These are phyloP conservation scores for Drosophila pandora DNA, from an alignment of 1,140 invertebrate genomes.

Conservation along the genomic window DNA sequence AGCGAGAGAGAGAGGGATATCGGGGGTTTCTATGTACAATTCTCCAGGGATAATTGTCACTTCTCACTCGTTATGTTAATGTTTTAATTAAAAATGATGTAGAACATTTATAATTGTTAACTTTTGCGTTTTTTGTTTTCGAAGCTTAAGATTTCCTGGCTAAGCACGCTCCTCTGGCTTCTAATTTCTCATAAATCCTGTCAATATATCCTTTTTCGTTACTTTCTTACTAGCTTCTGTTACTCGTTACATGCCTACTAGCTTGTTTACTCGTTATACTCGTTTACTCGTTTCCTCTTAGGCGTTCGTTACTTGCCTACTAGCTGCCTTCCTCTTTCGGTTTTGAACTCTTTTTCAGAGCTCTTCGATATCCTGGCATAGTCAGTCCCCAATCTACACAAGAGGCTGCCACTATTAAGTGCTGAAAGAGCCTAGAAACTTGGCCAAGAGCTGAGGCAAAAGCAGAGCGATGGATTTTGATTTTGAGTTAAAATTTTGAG, in stretches of 20 bases:
- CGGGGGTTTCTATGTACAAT: conserved; percentile 26
- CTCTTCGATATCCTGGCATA: conserved; percentile 33
- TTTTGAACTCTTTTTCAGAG: not conserved
- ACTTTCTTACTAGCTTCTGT: not conserved
- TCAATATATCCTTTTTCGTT: not conserved
- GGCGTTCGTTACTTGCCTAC: no score
- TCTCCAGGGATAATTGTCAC: conserved; percentile 33
- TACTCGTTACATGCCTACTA: not conserved
- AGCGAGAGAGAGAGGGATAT: not conserved
- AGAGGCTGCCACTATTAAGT: conserved; percentile 14
- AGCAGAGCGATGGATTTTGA: conserved; percentile 21
- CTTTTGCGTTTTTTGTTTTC: conserved; percentile 8
- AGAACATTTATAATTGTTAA: not conserved
- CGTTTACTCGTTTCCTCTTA: no score
- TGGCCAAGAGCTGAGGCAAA: conserved; percentile 34
- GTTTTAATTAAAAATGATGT: not conserved
- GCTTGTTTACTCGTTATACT: no score
- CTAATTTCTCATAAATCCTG: not conserved
- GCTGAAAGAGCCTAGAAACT: conserved; percentile 11
- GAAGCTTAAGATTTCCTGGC: not conserved
- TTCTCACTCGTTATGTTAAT: conserved; percentile 26
- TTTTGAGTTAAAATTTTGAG: not conserved
- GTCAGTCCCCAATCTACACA: conserved; percentile 34
- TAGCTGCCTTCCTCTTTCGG: not conserved
- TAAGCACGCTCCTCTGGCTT: not conserved